Evolutionary conservation across 2,113 vertebrate species (phyloP).

Genomic region (Nannospalax galili): DNA sequence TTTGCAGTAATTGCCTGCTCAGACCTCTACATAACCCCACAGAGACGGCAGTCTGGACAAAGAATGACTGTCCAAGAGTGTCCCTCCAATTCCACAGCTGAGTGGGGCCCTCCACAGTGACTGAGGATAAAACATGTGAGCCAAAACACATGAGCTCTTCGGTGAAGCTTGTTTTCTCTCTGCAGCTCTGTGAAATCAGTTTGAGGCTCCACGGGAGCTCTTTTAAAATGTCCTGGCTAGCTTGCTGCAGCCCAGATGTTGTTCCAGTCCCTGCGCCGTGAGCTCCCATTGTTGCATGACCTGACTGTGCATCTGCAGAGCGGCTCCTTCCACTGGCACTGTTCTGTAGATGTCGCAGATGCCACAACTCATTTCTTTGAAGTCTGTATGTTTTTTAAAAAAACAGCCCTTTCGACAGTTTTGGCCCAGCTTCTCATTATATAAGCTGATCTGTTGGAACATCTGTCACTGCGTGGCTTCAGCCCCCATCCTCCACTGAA

Average conservation of each 20-base stretch:
- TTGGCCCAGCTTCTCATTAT: conserved; percentile 85
- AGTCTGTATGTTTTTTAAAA: conserved; percentile 84
- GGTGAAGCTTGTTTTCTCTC: conserved; percentile 84
- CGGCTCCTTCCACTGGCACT: conserved; percentile 82
- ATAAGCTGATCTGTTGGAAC: conserved; percentile 82
- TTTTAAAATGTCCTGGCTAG: conserved; percentile 86
- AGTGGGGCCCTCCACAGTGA: conserved; percentile 76
- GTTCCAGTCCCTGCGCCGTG: conserved; percentile 78
- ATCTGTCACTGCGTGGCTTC: conserved; percentile 83
- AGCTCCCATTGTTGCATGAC: conserved; percentile 82
- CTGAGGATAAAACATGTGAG: conserved; percentile 80
- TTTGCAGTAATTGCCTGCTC: neutral
- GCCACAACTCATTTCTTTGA: conserved; percentile 88
- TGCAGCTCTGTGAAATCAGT: conserved; percentile 88
- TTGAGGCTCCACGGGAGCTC: conserved; percentile 87
- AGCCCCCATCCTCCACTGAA: conserved; percentile 77
- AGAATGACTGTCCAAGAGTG: neutral
- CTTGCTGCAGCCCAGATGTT: conserved; percentile 89
- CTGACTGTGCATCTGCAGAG: conserved; percentile 78
- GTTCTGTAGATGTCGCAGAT: conserved; percentile 86
- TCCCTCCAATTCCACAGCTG: conserved; percentile 46
- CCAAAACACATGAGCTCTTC: conserved; percentile 84
- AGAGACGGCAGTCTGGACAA: neutral
- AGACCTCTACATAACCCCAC: neutral
- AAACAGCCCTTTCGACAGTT: conserved; percentile 84